phyloP scores from a whole-genome alignment of 1,140 invertebrate species.

The Sycophaga agraensis region DNA sequence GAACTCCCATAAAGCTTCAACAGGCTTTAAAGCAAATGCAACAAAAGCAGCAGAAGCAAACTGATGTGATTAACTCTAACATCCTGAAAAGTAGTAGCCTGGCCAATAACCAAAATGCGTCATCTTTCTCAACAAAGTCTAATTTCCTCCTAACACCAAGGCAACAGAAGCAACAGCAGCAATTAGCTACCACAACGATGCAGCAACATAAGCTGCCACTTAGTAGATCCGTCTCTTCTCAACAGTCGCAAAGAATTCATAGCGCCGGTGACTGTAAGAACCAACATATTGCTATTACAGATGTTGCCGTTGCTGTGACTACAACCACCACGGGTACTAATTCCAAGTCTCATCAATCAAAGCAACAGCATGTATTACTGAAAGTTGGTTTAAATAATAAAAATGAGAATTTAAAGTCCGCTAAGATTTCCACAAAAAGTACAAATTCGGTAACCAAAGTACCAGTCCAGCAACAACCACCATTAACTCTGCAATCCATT shows the following conservation, averaged over 20 bases:
- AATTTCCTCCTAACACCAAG: constrained; percentile 30
- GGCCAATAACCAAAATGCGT: constrained; percentile 43
- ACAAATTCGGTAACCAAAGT: neutral
- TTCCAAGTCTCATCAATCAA: neutral
- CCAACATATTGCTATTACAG: too few species aligned
- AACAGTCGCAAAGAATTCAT: constrained; percentile 35
- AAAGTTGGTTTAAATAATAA: neutral
- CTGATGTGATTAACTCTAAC: constrained; percentile 35
- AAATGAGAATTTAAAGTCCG: neutral
- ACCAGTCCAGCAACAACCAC: constrained; percentile 36
- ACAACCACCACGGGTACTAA: neutral
- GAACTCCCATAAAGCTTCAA: constrained; percentile 35
- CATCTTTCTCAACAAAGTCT: constrained; percentile 36
- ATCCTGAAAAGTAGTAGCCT: constrained; percentile 51
- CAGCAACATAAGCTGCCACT: constrained; percentile 17
- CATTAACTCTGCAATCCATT: constrained; percentile 35
- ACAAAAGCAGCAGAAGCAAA: constrained; percentile 35
- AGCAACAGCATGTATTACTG: constrained; percentile 1
- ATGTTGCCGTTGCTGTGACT: neutral
- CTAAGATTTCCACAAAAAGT: neutral
- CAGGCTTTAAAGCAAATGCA: constrained; percentile 42
- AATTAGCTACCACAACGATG: too few species aligned
- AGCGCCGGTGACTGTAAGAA: too few species aligned
- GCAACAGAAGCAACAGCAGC: constrained; percentile 38
- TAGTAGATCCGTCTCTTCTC: too few species aligned